phyloP scores from a whole-genome alignment of 23 tunicate genomes.

The Diplosoma virens region DNA sequence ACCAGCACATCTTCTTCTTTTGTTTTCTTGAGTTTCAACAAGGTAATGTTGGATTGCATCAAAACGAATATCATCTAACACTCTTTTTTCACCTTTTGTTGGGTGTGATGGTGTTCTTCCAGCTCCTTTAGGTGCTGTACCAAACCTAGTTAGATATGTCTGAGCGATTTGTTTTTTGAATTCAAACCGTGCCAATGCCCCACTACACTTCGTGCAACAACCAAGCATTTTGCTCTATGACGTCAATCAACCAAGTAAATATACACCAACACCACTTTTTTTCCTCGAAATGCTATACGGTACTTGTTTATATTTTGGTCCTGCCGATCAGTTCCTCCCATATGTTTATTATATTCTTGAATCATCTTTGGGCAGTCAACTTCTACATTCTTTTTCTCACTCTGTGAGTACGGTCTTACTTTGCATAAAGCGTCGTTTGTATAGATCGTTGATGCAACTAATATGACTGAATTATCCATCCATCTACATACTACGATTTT shows the following conservation, averaged over 20 bases:
- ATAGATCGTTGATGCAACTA: slow-evolving; percentile 10
- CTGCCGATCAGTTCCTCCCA: slow-evolving; percentile 19
- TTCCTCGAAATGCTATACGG: slow-evolving; percentile 13
- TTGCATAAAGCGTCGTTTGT: background rate
- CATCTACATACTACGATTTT: slow-evolving; percentile 10
- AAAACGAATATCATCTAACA: too few species aligned
- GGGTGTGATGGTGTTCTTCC: too few species aligned
- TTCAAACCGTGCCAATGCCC: background rate
- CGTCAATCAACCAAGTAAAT: slow-evolving; percentile 10
- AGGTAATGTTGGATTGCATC: too few species aligned
- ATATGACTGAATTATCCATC: slow-evolving; percentile 19
- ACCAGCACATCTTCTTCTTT: slow-evolving; percentile 9
- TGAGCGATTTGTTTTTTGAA: slow-evolving; percentile 8
- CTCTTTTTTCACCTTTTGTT: too few species aligned
- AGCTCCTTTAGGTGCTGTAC: too few species aligned
- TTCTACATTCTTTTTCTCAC: background rate
- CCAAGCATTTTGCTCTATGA: slow-evolving; percentile 8
- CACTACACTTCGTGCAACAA: background rate
- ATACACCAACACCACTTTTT: slow-evolving; percentile 23
- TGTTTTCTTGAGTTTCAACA: background rate
- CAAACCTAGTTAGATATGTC: background rate
- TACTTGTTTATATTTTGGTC: slow-evolving; percentile 5
- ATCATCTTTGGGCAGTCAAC: background rate
- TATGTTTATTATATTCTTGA: slow-evolving; percentile 1
- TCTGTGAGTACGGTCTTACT: background rate